Conservation (phyloP, 2,797 vertebrate species). For the Acanthis flammea region DNA sequence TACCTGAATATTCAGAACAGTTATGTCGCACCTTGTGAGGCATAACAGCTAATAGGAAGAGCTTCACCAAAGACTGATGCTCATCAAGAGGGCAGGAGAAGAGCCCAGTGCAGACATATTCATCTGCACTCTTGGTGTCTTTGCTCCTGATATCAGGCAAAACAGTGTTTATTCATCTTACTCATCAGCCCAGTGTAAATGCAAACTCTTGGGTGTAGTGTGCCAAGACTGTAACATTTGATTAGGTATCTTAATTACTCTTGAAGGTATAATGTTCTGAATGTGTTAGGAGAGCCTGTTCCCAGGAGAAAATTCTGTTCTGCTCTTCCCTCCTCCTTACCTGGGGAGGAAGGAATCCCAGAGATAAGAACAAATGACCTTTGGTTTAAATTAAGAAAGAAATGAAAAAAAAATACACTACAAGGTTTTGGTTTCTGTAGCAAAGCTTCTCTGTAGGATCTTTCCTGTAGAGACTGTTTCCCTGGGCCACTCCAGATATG, state of each 20-base stretch:
- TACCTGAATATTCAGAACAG: neutral
- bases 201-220: neutral
- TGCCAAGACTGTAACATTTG: neutral
- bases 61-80: neutral
- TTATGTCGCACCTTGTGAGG: neutral
- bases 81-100: neutral
- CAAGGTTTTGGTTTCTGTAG: neutral
- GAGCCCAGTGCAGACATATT: neutral
- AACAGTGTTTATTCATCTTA: neutral
- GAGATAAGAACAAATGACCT: neutral
- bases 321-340: neutral
- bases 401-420: neutral
- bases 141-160: neutral
- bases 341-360: neutral
- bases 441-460: neutral
- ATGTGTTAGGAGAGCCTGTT: neutral
- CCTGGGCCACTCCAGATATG: neutral
- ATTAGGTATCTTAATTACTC: neutral
- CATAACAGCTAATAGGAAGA: neutral
- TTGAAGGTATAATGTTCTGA: neutral
- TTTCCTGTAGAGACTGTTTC: neutral
- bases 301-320: neutral
- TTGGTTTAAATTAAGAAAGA: neutral
- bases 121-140: neutral
- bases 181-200: neutral